Evolutionary conservation across 2,797 vertebrate genomes (phyloP).

Genomic region (Sebastes kiyomatsui): DNA sequence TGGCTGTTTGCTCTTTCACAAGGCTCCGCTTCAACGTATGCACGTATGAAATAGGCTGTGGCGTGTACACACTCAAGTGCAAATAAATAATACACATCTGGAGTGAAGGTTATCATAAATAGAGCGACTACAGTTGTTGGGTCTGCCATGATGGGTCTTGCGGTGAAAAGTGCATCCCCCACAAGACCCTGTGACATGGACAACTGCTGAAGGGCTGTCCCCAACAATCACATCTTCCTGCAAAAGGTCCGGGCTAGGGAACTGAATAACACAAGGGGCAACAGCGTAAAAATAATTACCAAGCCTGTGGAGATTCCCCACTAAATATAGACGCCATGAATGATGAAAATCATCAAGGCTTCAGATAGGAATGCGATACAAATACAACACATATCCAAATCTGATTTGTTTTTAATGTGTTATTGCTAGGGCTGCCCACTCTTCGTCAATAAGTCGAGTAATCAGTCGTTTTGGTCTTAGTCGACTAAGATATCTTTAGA

Average conservation of each 20-base stretch:
- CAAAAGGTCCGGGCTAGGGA: conserved; percentile 49
- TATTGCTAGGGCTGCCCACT: too few species aligned
- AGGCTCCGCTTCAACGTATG: conserved; percentile 10
- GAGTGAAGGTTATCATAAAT: conserved; percentile 51
- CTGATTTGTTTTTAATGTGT: not conserved
- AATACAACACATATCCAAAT: not conserved
- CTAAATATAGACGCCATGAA: conserved; percentile 33
- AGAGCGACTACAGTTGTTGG: conserved; percentile 23
- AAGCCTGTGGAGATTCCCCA: conserved; percentile 46
- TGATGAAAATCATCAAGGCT: conserved; percentile 34
- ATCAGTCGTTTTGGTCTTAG: too few species aligned
- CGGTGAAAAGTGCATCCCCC: conserved; percentile 64
- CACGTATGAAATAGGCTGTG: not conserved
- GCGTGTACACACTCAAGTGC: not conserved
- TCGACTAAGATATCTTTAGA: too few species aligned
- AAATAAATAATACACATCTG: conserved; percentile 45
- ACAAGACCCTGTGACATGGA: conserved; percentile 72
- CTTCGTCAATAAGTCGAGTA: too few species aligned
- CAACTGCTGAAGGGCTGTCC: conserved; percentile 79
- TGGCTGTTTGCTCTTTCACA: conserved; percentile 1
- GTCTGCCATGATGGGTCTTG: conserved; percentile 42
- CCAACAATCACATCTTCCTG: conserved; percentile 71
- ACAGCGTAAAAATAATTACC: conserved; percentile 73
- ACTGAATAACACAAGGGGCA: conserved; percentile 70
- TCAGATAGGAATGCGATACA: not conserved